Evolutionary conservation across 2,797 vertebrate genomes (phyloP).

Genomic region (Macropodus opercularis): DNA sequence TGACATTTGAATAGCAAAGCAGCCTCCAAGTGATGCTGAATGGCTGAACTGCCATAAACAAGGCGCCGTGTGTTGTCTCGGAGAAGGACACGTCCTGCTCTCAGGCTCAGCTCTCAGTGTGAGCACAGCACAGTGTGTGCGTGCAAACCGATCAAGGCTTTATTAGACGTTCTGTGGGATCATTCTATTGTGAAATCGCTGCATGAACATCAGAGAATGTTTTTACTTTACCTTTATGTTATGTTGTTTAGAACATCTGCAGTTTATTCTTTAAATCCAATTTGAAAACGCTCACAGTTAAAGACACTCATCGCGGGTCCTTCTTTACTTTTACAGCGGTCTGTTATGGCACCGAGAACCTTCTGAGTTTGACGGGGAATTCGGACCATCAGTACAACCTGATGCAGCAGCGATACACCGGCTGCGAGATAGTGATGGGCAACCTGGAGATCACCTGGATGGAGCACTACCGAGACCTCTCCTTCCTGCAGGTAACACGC

Average conservation of each 20-base stretch:
- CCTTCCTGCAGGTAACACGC: conserved; percentile 88
- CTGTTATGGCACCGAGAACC: conserved; percentile 90
- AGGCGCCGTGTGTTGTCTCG: conserved; percentile 61
- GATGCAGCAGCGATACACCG: conserved; percentile 86
- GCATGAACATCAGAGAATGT: conserved; percentile 3
- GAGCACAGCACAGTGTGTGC: conserved; percentile 26
- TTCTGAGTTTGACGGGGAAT: conserved; percentile 85
- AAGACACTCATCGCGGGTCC: conserved; percentile 1
- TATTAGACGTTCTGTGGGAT: conserved; percentile 14
- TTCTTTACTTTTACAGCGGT: conserved; percentile 64
- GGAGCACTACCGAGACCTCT: conserved; percentile 87
- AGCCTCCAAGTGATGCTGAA: conserved; percentile 63
- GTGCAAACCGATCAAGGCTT: conserved; percentile 9
- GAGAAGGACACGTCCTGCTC: conserved; percentile 30
- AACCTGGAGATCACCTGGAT: conserved; percentile 96
- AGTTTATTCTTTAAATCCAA: too few relatives aligned
- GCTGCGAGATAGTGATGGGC: conserved; percentile 94
- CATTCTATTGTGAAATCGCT: conserved; percentile 18
- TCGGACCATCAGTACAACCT: conserved; percentile 84
- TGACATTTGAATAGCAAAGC: conserved; percentile 84
- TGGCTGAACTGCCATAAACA: conserved; percentile 70
- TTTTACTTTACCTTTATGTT: conserved; percentile 10
- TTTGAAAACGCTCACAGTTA: too few relatives aligned
- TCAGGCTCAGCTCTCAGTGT: too few relatives aligned
- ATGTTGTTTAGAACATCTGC: too few relatives aligned